These are phyloP conservation scores for Carettochelys insculpta DNA, from an alignment of 2,113 vertebrate genomes.

Conservation along the genomic window DNA sequence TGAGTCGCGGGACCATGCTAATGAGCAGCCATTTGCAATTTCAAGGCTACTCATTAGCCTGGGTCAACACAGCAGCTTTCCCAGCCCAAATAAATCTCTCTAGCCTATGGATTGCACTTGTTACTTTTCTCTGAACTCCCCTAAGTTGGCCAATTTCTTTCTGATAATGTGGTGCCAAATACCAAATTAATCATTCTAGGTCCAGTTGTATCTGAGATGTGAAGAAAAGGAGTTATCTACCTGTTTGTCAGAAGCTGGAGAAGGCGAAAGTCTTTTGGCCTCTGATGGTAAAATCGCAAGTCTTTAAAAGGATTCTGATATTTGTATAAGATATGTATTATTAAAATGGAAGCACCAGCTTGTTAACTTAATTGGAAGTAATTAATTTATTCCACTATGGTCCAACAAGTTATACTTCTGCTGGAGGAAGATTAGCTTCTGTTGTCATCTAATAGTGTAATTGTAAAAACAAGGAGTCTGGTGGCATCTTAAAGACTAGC, in stretches of 20 bases:
- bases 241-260: background rate
- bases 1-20: no score
- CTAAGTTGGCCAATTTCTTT: accelerated
- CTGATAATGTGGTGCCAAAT: background rate
- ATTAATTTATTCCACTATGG: background rate
- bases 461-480: no score
- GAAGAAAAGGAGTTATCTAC: background rate
- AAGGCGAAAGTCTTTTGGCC: background rate
- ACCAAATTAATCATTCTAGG: background rate
- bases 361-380: background rate
- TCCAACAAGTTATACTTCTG: background rate
- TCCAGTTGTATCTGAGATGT: background rate
- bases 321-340: background rate
- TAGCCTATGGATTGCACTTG: accelerated
- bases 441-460: background rate
- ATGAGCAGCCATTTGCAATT: no score
- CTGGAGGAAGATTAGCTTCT: background rate
- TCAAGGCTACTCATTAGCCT: no score
- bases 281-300: background rate
- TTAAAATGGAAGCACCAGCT: background rate
- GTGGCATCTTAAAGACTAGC: no score
- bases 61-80: no score
- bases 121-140: background rate
- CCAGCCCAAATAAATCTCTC: no score
- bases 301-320: background rate